phyloP scores from a whole-genome alignment of 1,140 invertebrate genomes.

The Drosophila tsacasi region DNA sequence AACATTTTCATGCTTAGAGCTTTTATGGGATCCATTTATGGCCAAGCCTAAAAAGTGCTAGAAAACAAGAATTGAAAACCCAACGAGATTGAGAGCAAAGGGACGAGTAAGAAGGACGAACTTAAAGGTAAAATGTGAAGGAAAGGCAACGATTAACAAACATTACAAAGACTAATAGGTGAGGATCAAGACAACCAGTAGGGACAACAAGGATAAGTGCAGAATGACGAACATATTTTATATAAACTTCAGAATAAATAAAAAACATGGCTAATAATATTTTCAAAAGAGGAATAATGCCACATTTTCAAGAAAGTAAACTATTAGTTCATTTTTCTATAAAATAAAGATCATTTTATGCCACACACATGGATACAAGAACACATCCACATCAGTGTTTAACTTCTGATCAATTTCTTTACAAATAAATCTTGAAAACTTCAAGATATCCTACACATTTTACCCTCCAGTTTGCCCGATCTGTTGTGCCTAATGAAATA shows the following conservation, averaged over 20 bases:
- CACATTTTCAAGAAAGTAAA: no score
- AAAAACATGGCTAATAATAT: neutral
- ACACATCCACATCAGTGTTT: neutral
- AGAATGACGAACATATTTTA: neutral
- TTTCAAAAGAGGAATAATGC: no score
- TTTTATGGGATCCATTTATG: no score
- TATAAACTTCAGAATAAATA: neutral
- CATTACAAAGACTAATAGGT: neutral
- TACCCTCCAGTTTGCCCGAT: neutral
- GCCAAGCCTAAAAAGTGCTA: no score
- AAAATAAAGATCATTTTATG: neutral
- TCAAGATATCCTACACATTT: neutral
- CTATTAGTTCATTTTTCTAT: neutral
- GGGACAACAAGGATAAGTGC: neutral
- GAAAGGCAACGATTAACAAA: no score
- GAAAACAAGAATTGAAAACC: no score
- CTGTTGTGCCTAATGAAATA: slow-evolving; percentile 6
- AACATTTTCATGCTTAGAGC: no score
- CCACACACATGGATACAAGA: neutral
- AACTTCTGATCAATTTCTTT: neutral
- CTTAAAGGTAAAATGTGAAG: neutral
- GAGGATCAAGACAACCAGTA: neutral
- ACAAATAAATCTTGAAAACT: neutral
- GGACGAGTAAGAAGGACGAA: neutral
- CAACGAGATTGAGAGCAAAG: neutral